Evolutionary conservation across 2,797 vertebrate species (phyloP).

Genomic region (Leptodactylus fallax): DNA sequence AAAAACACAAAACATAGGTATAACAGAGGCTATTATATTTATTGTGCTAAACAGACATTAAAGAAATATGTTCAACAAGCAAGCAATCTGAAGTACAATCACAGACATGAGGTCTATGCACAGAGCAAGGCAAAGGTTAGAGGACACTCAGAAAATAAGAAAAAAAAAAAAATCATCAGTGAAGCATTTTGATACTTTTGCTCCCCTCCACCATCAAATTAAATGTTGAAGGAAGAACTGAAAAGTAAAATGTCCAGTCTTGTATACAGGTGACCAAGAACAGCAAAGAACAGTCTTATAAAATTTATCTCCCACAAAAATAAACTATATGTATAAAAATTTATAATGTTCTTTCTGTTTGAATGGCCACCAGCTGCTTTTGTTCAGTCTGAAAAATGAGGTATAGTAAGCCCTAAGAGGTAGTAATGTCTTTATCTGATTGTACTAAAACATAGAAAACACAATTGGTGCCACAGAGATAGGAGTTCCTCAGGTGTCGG

Average conservation of each 20-base stretch:
- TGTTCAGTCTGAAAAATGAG: slow-evolving; percentile 90
- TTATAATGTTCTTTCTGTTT: slow-evolving; percentile 89
- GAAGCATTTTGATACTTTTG: slow-evolving; percentile 76
- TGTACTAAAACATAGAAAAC: slow-evolving; percentile 88
- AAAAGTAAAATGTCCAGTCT: slow-evolving; percentile 88
- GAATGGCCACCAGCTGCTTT: slow-evolving; percentile 86
- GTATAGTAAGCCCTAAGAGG: slow-evolving; percentile 95
- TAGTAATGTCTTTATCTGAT: slow-evolving; percentile 92
- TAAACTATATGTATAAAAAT: slow-evolving; percentile 92
- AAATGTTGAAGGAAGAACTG: slow-evolving; percentile 82
- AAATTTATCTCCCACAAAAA: slow-evolving; percentile 94
- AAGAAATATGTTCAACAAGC: slow-evolving; percentile 87
- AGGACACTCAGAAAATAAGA: slow-evolving; percentile 77
- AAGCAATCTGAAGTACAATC: slow-evolving; percentile 86
- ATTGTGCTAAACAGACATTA: slow-evolving; percentile 93
- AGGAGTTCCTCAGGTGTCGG: slow-evolving; percentile 79
- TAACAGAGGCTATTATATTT: slow-evolving; percentile 89
- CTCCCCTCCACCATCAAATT: slow-evolving; percentile 76
- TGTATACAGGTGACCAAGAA: slow-evolving; percentile 82
- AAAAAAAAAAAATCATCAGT: slow-evolving; percentile 76
- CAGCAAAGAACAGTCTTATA: slow-evolving; percentile 90
- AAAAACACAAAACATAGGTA: slow-evolving; percentile 75
- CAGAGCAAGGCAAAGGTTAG: slow-evolving; percentile 83
- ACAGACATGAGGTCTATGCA: slow-evolving; percentile 86
- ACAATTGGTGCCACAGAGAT: slow-evolving; percentile 78